A percentile compares a stretch with the other conserved stretches of the same genome.
Evolutionary conservation across 2,888 invertebrate species (phyloP).

Genomic region (Erebia palarica): DNA sequence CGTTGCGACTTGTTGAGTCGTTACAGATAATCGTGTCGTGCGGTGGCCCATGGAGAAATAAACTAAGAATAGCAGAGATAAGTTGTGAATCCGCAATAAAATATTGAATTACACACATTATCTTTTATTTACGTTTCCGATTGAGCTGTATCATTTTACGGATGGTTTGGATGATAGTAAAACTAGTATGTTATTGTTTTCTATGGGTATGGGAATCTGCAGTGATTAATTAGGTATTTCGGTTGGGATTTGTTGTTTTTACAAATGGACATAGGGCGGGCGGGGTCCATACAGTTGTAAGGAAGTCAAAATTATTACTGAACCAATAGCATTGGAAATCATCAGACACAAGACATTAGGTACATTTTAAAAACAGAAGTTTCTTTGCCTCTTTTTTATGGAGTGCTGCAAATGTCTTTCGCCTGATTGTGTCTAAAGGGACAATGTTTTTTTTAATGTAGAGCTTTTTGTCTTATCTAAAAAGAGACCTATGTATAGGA

Average conservation of each 20-base stretch:
- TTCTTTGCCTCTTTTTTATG: no score
- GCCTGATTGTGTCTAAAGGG: no score
- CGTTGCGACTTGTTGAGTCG: no score
- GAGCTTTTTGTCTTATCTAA: no score
- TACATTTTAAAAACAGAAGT: no score
- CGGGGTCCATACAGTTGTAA: background rate
- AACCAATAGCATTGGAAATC: no score
- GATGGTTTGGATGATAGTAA: constrained; percentile 39
- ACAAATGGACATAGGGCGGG: background rate
- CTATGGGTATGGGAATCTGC: constrained; percentile 47
- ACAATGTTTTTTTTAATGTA: no score
- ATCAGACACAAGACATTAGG: no score
- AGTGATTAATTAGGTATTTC: background rate
- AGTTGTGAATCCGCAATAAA: constrained; percentile 66
- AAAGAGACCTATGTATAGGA: no score
- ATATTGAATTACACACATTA: constrained; percentile 73
- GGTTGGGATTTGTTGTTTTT: constrained; percentile 4
- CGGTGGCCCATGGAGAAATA: no score
- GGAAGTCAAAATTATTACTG: background rate
- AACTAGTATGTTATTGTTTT: constrained; percentile 60
- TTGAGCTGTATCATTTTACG: constrained; percentile 72
- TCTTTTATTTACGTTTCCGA: constrained; percentile 78
- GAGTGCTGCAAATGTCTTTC: no score
- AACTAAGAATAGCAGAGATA: constrained; percentile 58
- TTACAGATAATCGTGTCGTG: no score